Evolutionary conservation across 2,113 vertebrate genomes (phyloP), one percentile per base, ranked within the genome.

Genomic region (Chitala chitala): DNA sequence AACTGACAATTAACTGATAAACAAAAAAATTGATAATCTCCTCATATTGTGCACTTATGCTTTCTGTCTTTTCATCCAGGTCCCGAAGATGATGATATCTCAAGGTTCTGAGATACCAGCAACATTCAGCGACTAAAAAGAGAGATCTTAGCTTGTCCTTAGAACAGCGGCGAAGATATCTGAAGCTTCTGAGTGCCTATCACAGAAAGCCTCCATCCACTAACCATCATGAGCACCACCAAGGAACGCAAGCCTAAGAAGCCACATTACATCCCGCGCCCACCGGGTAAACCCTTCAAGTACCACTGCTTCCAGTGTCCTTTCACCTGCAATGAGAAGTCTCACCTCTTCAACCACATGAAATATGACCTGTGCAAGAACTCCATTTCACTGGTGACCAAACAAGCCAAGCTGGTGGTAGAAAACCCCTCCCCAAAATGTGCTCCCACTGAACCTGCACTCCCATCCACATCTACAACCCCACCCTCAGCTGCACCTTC

Each of bases 251-350:
- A 99, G 78, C 97, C 97, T 17, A 99, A 99, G 83, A 96, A 98
- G 84, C 97, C 97, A 3, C 97, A 99, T 75, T 99, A 99, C 78
- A 99, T 99, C 80, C 97, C 97, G 1, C 86, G 97, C 55, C 97
- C 97, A 4, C 94, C 94, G 0, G 97, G 97, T 75, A 99, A 99
- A 70, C 96, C 97, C 0, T 99, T 95, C 85, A 99, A 98, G 84
- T 99, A 98, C 83, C 98, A 99, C 84, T 99, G 97, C 75, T 99
- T 99, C 89, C 97, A 99, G 72, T 99, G 97, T 59, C 97, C 97
- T 8, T 99, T 99, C 71, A 99, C 97, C 26, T 99, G 97, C 91
- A 98, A 98, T 0, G 97, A 98, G 82, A 99, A 99, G 87, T 99
- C 96, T 1, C 97, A 99, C 53, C 94, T 99, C 65, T 99, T 98